Evolutionary conservation across 2,113 vertebrate genomes (phyloP), one percentile per base, ranked within the genome.

Genomic region (Percopsis transmontana): DNA sequence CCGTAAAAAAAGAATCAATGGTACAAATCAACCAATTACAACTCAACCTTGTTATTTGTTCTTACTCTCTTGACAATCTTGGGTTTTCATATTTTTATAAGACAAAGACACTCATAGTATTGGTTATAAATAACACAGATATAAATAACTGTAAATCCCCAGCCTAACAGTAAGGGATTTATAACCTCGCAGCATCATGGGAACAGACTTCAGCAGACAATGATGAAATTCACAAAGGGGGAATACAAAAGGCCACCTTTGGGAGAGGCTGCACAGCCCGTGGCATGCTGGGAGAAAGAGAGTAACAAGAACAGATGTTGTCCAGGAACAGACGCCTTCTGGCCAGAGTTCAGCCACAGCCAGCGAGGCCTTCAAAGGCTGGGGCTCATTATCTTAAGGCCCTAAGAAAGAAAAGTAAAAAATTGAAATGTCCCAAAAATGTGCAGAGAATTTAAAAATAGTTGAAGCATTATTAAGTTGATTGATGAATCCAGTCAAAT

Each of bases 271-370:
- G 81, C 64, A 79, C 90, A 92, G 91, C 94, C 93, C 94, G 90
- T 87, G 90, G 95, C 92, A 90, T 91, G 93, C 91, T 93, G 92
- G 93, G 86, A 91, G 92, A 89, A 90, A 90, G 91, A 92, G 94
- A 93, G 93, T 89, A 93, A 91, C 90, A 90, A 94, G 88, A 93
- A 94, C 96, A 98, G 96, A 98, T 97, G 96, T 96, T 95, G 94
- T 91, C 78, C 91, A 92, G 94, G 92, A 95, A 94, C 95, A 97
- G 95, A 94, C 94, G 95, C 94, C 89, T 95, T 91, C 94, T 94
- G 94, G 94, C 93, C 91, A 88, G 86, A 85, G 91, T 92, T 91
- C 92, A 90, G 92, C 89, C 90, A 73, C 91, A 84, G 92, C 89
- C 91, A 88, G 92, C 91, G 81, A 87, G 90, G 88, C 87, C 83